phyloP scores from a whole-genome alignment of 2,113 vertebrate species.

The Odocoileus virginianus region DNA sequence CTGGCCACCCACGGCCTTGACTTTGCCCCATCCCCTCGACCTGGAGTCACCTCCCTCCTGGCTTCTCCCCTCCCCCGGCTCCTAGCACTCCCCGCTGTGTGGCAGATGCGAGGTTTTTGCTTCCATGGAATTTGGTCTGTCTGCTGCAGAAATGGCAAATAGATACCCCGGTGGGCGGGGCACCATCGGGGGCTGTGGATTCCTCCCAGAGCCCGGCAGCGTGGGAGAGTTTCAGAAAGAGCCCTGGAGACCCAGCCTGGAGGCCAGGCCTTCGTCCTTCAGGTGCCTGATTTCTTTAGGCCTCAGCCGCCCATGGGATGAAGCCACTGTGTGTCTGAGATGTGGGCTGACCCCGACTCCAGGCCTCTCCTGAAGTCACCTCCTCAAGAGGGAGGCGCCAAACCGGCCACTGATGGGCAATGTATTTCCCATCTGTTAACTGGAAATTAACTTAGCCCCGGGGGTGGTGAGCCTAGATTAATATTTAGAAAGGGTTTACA shows the following conservation, averaged over 20 bases:
- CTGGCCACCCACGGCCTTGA: rapidly evolving
- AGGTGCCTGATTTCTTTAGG: background rate
- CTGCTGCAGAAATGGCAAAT: background rate
- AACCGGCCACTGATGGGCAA: background rate
- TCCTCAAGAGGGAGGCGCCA: too few species aligned
- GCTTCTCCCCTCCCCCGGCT: background rate
- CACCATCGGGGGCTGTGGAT: background rate
- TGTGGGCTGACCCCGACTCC: background rate
- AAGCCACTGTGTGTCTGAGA: background rate
- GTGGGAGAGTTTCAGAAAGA: background rate
- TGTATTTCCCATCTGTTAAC: background rate
- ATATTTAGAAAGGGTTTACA: constrained; percentile 60
- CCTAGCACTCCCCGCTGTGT: rapidly evolving
- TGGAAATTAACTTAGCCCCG: background rate
- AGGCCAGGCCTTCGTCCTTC: background rate
- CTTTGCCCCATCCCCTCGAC: background rate
- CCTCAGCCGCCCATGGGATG: background rate
- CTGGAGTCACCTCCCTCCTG: background rate
- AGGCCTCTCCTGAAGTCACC: rapidly evolving
- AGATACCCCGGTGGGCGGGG: background rate
- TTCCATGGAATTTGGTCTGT: background rate
- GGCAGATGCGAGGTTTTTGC: background rate
- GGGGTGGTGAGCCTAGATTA: background rate
- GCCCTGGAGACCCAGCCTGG: too few species aligned
- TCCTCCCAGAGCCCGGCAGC: background rate